Base-by-base conservation (phyloP, 2,797 vertebrate species). In the Stomatorhinus walkeri region DNA sequence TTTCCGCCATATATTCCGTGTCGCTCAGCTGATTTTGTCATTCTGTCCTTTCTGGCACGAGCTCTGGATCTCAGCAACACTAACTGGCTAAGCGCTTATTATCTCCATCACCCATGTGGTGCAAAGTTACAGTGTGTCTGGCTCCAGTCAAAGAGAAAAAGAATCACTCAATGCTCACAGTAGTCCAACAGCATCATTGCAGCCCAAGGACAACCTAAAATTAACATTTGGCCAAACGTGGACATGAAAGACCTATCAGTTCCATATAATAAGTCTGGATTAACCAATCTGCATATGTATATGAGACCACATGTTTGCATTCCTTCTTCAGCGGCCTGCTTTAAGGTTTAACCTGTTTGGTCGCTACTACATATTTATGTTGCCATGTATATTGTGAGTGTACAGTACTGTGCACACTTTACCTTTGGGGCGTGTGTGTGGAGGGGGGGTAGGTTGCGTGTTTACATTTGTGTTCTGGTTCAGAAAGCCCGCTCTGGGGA, bases 31-130 rank as follows among this genome's bases (percentile, higher is more conserved):
- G 48, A 85, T 85, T 24, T 85, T 51, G 46, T 28, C 49, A 22
- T 24, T 49, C 79, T 84, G 16, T 24, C 43, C 81, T 56, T 56
- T 36, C 51, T 56, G 24, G 85, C 28, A 56, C 24, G 22, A 49
- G 85, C 51, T 56, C 85, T 4, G 32, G 51, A 86, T 56, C 51
- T 28, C 85, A 56, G 85, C 24, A 56, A n/a, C 24, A 51, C 24
- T 86, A 54, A 86, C 51, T 32, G 85, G 12, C 24, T 40, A 56
- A 36, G 51, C 22, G 16, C 28, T 86, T 86, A 56, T 85, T 85
- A 85, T 85, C 81, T 85, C 81, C 7, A 28, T 28, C 43, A 85
- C n/a, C 81, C 81, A 85, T 85, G 81, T 85, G 81, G 9, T 14
- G 81, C 10, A 85, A 85, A 85, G 81, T 87, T 12, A n/a, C 28